Evolutionary conservation across 2,888 invertebrate species (phyloP).

Genomic region (Pomacea canaliculata): DNA sequence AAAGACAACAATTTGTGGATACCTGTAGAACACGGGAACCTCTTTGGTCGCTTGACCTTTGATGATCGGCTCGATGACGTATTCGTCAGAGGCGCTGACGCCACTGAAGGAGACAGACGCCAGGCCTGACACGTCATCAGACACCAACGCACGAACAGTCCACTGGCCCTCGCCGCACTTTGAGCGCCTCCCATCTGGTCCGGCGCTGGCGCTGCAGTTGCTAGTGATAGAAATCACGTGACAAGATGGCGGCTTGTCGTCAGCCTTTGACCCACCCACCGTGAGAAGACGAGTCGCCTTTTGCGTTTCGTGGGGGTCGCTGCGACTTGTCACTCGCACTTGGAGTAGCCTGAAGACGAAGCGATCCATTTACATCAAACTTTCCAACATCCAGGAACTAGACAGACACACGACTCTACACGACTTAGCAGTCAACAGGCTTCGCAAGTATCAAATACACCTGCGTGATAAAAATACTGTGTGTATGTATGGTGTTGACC

Average conservation of each 20-base stretch:
- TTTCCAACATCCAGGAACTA: too few species aligned
- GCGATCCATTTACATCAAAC: too few species aligned
- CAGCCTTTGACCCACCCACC: not conserved
- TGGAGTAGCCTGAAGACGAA: not conserved
- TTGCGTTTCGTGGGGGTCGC: not conserved
- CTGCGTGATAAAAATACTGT: too few species aligned
- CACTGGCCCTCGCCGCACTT: not conserved
- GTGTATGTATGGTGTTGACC: too few species aligned
- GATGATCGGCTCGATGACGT: not conserved
- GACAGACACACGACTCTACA: not conserved
- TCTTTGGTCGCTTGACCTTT: not conserved
- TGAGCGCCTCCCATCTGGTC: not conserved
- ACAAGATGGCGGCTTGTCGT: not conserved
- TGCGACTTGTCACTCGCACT: not conserved
- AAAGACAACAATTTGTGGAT: not conserved
- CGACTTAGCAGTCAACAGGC: not conserved
- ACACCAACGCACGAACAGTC: not conserved
- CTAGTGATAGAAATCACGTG: not conserved
- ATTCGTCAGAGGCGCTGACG: not conserved
- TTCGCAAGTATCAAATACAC: too few species aligned
- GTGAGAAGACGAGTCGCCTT: not conserved
- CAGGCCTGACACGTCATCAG: not conserved
- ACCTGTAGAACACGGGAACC: not conserved
- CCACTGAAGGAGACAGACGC: not conserved
- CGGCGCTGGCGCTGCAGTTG: not conserved